Evolutionary conservation across 2,113 vertebrate genomes (phyloP), one percentile per base, ranked within the genome.

Genomic region (Crotophaga sulcirostris): DNA sequence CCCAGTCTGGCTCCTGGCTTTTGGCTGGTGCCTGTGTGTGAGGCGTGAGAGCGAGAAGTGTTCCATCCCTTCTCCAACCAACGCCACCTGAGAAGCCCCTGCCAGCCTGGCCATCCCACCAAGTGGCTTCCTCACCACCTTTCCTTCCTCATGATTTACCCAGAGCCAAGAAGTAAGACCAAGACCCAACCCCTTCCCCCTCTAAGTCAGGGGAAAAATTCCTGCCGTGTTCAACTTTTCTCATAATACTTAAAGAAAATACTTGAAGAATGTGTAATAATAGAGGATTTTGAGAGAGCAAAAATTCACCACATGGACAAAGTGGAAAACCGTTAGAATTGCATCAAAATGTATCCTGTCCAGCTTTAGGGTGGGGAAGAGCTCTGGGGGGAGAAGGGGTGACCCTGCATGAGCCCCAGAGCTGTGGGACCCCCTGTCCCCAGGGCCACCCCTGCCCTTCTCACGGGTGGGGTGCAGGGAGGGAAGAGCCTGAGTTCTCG

Each of bases 241-340:
- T 91, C 68, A 42, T 89, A 94, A 91, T 74, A 77, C 85, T 83
- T 92, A 79, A 95, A 89, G 89, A 94, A 96, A 96, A 95, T 94
- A 92, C 79, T 95, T 77, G 31, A 95, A 96, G 93, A 93, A 95
- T 94, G 92, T 95, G 84, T 29, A 91, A 96, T 94, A 95, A 95
- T 20, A 16, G 51, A 36, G 81, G 95, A 93, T 87, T 95, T 92
- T 75, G 72, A 75, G 29, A 52, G 56, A 67, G n/a, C 42, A 62
- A 88, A n/a, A 96, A 95, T 56, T 73, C 73, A 67, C 73, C 75
- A 31, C 9, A 3, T 2, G 44, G 75, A 62, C 0, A 1, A 52
- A 76, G 87, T 4, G 36, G 72, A 63, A 87, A 89, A 81, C 45
- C 13, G 59, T 69, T 34, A 56, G 78, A 84, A 34, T 56, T 76